Conservation (phyloP, 35 echinoderm and acorn worm genomes). For the Heliocidaris tuberculata region DNA sequence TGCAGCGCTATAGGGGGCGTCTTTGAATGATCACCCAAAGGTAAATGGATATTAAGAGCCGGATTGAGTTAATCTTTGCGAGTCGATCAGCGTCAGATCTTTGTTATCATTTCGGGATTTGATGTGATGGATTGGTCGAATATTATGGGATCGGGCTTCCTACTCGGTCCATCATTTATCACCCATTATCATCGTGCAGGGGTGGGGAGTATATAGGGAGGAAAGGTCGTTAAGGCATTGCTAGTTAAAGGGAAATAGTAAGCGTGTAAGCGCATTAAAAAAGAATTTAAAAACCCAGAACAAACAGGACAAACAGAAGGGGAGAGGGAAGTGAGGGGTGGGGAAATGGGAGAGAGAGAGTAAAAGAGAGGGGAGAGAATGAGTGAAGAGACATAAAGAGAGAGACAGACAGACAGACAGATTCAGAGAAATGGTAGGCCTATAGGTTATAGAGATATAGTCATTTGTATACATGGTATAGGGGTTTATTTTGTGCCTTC, state of each 20-base stretch:
- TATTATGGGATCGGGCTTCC: background rate
- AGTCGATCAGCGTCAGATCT: slow-evolving; percentile 7
- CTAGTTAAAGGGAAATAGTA: background rate
- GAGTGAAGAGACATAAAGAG: too few species aligned
- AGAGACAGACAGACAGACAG: too few species aligned
- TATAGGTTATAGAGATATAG: too few species aligned
- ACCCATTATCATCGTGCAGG: background rate
- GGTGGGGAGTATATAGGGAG: background rate
- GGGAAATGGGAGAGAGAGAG: background rate
- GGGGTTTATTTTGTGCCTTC: too few species aligned
- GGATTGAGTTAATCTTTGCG: slow-evolving; percentile 19
- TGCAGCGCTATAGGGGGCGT: background rate
- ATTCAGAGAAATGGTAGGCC: too few species aligned
- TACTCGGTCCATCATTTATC: background rate
- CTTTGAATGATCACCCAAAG: slow-evolving; percentile 11
- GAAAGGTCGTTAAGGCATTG: too few species aligned
- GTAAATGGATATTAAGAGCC: slow-evolving; percentile 35
- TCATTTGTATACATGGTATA: too few species aligned
- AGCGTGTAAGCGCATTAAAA: too few species aligned
- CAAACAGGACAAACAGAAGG: too few species aligned
- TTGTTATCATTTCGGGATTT: slow-evolving; percentile 25
- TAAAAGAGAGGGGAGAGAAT: background rate
- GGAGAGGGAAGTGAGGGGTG: background rate
- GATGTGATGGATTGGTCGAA: slow-evolving; percentile 6
- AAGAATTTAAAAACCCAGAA: too few species aligned